Base-by-base conservation (phyloP, 2,888 invertebrate genomes). In the Orthonychiurus folsomi region DNA sequence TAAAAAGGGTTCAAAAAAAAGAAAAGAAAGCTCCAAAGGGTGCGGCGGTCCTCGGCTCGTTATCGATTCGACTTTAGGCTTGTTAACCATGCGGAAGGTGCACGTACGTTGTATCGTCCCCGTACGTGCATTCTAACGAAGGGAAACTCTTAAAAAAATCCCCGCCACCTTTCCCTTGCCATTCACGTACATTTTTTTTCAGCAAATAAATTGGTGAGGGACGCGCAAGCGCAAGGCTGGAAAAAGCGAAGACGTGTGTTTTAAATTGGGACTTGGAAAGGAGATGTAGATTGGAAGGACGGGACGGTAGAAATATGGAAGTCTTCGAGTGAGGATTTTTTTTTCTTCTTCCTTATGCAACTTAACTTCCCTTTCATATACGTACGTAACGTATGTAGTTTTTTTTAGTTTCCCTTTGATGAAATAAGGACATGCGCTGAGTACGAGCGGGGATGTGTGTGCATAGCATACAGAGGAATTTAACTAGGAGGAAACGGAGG, bases 401-500 rank as follows among this genome's bases (percentile, higher is more conserved):
- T 57, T 52, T 60, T 60, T 67, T 70, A 66, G 66, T 64, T 66
- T 69, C 66, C 69, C 68, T 71, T 71, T 71, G 69, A 69, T 69
- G 69, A 71, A 71, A 67, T 66, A 66, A 66, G 67, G 66, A 63
- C 69, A 69, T 68, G 67, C 67, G 67, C 69, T 65, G 59, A 65
- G 63, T 68, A 58, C 65, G 69, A 68, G 69, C 67, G 67, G 69
- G 65, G 52, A 52, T 54, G 56, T 64, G 60, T 54, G 59, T 50
- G 52, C 48, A 48, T 60, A 59, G 59, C 61, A 57, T 64, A 15
- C 15, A 37, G 15, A 37, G 37, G 37, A 37, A 37, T 37, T 37
- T 37, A 37, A 37, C 37, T 37, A 37, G 37, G 37, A 37, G 9
- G 62, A 59, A 58, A 67, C 68, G 64, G 71, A 65, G 68, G 70